A percentile compares a stretch with the other conserved stretches of the same genome.
Conservation (phyloP, 2,888 invertebrate genomes). For the Hydropsyche betteni region DNA sequence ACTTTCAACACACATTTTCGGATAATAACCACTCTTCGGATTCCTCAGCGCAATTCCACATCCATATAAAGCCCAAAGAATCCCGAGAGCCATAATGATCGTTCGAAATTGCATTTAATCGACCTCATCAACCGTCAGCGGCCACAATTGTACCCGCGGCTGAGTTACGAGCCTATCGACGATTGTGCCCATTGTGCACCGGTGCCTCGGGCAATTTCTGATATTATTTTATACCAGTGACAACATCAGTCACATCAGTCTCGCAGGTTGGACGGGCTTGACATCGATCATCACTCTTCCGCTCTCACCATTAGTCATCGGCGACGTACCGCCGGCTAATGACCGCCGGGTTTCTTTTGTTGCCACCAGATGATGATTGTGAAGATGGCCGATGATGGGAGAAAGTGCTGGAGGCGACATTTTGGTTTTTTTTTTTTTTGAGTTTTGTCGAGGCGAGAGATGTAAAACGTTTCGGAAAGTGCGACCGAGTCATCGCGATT, state of each 20-base stretch:
- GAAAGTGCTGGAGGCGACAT: constrained; percentile 1
- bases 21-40: too few relatives aligned
- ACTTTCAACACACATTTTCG: too few relatives aligned
- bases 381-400: neutral
- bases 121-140: too few relatives aligned
- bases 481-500: constrained; percentile 9
- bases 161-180: too few relatives aligned
- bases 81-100: too few relatives aligned
- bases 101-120: too few relatives aligned
- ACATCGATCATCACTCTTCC: constrained; percentile 30
- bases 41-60: too few relatives aligned
- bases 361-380: neutral
- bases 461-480: neutral
- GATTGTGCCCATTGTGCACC: neutral
- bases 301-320: constrained; percentile 7
- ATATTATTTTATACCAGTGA: constrained; percentile 13
- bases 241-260: constrained; percentile 20
- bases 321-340: constrained; percentile 21
- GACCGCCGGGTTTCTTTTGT: constrained; percentile 13
- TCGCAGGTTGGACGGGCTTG: neutral
- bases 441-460: neutral
- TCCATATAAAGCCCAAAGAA: too few relatives aligned
- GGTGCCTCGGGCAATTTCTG: neutral
- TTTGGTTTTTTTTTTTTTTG: neutral
- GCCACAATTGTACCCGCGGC: too few relatives aligned